phyloP scores from a whole-genome alignment of 2,113 vertebrate genomes.

The Vanacampus margaritifer region DNA sequence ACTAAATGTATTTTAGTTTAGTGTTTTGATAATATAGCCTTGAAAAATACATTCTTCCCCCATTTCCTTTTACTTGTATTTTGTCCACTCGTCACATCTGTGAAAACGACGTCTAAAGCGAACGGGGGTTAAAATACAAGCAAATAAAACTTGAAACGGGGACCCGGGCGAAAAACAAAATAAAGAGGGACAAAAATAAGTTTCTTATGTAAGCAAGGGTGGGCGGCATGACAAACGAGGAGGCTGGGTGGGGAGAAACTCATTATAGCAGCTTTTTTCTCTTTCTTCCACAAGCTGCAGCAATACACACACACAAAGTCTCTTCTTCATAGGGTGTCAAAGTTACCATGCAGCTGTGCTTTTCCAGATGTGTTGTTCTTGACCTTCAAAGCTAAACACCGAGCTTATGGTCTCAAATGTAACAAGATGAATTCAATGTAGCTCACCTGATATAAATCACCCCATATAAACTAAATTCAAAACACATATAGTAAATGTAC shows the following conservation, averaged over 20 bases:
- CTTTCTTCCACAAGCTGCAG: conserved; percentile 23
- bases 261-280: conserved; percentile 46
- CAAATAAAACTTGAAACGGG: conserved; percentile 14
- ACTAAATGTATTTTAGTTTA: conserved; percentile 2
- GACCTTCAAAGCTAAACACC: conserved; percentile 39
- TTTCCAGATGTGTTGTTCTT: conserved; percentile 61
- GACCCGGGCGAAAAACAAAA: conserved; percentile 27
- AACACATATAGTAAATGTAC: background rate
- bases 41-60: conserved; percentile 6
- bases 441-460: background rate
- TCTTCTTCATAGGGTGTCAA: conserved; percentile 44
- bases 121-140: conserved; percentile 8
- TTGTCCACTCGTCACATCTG: conserved; percentile 34
- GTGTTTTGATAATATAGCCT: background rate
- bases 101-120: conserved; percentile 28
- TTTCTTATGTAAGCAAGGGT: conserved; percentile 48
- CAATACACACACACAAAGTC: conserved; percentile 22
- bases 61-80: background rate
- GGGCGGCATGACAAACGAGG: conserved; percentile 25
- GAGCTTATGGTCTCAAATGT: conserved; percentile 16
- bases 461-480: background rate
- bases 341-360: conserved; percentile 65
- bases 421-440: background rate
- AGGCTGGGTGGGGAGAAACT: conserved; percentile 31
- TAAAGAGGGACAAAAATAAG: conserved; percentile 19